phyloP scores from a whole-genome alignment of 2,113 vertebrate species.

The Anser brachyrhynchus region DNA sequence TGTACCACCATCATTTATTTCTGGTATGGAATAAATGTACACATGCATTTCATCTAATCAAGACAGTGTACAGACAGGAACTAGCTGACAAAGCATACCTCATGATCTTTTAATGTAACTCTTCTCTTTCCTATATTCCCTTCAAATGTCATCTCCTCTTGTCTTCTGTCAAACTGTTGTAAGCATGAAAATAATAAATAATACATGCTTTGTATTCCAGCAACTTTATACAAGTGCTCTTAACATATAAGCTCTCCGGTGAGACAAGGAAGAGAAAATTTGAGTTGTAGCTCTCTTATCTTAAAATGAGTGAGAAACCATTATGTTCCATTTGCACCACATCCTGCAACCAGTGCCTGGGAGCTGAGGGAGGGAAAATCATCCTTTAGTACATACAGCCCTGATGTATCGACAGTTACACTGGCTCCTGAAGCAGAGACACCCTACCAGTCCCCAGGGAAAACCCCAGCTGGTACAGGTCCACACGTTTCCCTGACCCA shows the following conservation, averaged over 20 bases:
- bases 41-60: conserved; percentile 19
- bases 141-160: background rate
- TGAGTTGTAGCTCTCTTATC: conserved; percentile 13
- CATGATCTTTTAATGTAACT: conserved; percentile 1
- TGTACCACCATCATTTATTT: background rate
- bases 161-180: background rate
- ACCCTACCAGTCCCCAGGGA: rapidly evolving
- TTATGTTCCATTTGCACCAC: background rate
- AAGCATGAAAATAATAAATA: conserved; percentile 53
- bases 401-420: background rate
- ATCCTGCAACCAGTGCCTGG: rapidly evolving
- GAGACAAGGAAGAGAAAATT: conserved; percentile 13
- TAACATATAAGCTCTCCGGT: background rate
- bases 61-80: background rate
- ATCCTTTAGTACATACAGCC: background rate
- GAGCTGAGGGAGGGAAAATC: background rate
- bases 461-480: background rate
- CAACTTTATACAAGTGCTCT: conserved; percentile 8
- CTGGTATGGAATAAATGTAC: background rate
- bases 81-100: background rate
- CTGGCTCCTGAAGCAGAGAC: background rate
- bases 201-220: background rate
- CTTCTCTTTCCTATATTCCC: background rate
- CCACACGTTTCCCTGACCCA: background rate
- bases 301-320: background rate